These are phyloP conservation scores for Champsocephalus esox DNA, from an alignment of 2,797 vertebrate species.

Conservation along the genomic window DNA sequence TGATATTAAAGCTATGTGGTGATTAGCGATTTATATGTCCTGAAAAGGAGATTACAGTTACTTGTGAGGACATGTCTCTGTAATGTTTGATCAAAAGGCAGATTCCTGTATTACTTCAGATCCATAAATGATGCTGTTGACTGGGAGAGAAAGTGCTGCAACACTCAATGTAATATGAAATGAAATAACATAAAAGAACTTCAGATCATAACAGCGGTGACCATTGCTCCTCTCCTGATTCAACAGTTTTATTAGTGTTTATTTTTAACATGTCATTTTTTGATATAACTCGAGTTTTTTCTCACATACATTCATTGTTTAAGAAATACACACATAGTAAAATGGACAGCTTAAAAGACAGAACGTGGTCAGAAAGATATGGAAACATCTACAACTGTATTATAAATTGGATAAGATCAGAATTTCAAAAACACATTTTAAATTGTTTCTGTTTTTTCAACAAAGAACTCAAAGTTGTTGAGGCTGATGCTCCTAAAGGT, in stretches of 20 bases:
- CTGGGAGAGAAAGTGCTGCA: constrained; percentile 66
- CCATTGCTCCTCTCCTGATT: constrained; percentile 7
- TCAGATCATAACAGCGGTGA: constrained; percentile 19
- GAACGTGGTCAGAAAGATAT: not conserved
- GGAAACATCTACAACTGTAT: too few species aligned
- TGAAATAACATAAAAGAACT: constrained; percentile 48
- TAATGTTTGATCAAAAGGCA: constrained; percentile 78
- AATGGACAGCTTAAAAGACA: not conserved
- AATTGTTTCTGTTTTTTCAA: not conserved
- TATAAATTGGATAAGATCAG: too few species aligned
- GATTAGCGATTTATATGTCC: constrained; percentile 86
- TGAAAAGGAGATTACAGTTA: constrained; percentile 65
- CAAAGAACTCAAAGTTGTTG: not conserved
- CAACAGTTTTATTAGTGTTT: not conserved
- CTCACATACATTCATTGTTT: not conserved
- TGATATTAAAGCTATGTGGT: constrained; percentile 80
- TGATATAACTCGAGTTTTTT: not conserved
- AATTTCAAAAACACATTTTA: not conserved
- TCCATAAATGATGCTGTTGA: constrained; percentile 78
- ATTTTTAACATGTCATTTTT: not conserved
- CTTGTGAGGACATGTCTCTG: constrained; percentile 75
- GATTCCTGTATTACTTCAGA: constrained; percentile 70
- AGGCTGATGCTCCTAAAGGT: not conserved
- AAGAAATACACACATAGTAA: not conserved
- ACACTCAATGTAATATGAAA: constrained; percentile 53